phyloP scores from a whole-genome alignment of 2,888 invertebrate genomes.

The Metacarcinus magister region DNA sequence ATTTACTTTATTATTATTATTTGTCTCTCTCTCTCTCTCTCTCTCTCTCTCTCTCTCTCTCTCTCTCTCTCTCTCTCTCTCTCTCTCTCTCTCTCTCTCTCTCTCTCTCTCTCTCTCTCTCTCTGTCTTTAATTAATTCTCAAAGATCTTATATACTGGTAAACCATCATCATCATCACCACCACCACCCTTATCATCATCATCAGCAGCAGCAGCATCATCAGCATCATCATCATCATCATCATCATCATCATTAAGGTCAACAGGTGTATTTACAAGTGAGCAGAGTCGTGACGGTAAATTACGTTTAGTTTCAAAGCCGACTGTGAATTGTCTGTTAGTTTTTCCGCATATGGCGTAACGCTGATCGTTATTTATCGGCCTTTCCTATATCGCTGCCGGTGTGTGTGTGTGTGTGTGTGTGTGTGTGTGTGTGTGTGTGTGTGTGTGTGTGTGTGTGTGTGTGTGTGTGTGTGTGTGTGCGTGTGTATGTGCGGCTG shows the following conservation, averaged over 20 bases:
- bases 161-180: neutral
- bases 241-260: neutral
- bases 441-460: neutral
- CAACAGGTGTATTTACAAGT: neutral
- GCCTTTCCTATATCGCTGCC: neutral
- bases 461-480: constrained; percentile 37
- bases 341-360: neutral
- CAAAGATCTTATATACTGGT: neutral
- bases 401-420: neutral
- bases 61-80: neutral
- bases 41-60: neutral
- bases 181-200: too few relatives aligned
- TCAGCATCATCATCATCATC: neutral
- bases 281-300: neutral
- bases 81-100: neutral
- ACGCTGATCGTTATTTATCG: neutral
- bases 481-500: neutral
- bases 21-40: neutral
- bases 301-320: neutral
- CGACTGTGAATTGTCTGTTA: neutral
- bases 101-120: neutral
- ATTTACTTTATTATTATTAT: too few relatives aligned
- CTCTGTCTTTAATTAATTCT: neutral
- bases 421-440: neutral
- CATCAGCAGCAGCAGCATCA: neutral